A percentile compares a stretch with the other conserved stretches of the same genome.
These are phyloP conservation scores for Chrysotoxum bicinctum DNA, from an alignment of 2,888 invertebrate genomes.

Conservation along the genomic window DNA sequence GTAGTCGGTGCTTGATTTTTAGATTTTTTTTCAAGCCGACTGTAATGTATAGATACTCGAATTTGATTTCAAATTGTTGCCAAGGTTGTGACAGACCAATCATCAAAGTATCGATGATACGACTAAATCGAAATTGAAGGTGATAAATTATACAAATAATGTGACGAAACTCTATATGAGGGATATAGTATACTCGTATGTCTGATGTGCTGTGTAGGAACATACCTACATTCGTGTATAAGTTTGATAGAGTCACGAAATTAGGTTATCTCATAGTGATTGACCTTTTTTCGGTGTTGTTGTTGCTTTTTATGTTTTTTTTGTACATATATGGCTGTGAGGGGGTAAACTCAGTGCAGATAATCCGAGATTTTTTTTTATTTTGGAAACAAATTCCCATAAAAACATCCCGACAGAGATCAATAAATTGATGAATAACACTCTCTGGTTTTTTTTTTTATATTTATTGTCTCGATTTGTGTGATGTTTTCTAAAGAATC, in stretches of 20 bases:
- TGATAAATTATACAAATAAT: constrained; percentile 46
- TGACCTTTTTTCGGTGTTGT: constrained; percentile 57
- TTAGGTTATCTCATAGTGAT: constrained; percentile 61
- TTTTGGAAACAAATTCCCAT: constrained; percentile 2
- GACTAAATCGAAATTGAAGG: constrained; percentile 33
- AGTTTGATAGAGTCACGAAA: constrained; percentile 28
- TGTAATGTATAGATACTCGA: not conserved
- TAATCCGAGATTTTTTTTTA: constrained; percentile 23
- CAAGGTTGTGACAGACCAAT: constrained; percentile 43
- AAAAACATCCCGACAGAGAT: not conserved
- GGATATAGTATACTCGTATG: constrained; percentile 18
- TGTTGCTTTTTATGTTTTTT: not conserved
- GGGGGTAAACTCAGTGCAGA: constrained; percentile 8
- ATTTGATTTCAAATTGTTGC: constrained; percentile 19
- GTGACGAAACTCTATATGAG: constrained; percentile 8
- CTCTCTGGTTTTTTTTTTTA: not conserved
- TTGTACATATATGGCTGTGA: not conserved
- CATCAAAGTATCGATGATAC: not conserved
- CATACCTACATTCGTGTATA: not conserved
- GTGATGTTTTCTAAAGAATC: not conserved
- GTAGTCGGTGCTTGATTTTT: not conserved
- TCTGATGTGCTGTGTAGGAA: not conserved
- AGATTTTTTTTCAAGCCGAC: not conserved
- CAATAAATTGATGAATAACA: constrained; percentile 19
- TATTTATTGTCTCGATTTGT: not conserved